These are phyloP conservation scores for Papilio polyxenes DNA, from an alignment of 1,140 invertebrate genomes.

Conservation along the genomic window DNA sequence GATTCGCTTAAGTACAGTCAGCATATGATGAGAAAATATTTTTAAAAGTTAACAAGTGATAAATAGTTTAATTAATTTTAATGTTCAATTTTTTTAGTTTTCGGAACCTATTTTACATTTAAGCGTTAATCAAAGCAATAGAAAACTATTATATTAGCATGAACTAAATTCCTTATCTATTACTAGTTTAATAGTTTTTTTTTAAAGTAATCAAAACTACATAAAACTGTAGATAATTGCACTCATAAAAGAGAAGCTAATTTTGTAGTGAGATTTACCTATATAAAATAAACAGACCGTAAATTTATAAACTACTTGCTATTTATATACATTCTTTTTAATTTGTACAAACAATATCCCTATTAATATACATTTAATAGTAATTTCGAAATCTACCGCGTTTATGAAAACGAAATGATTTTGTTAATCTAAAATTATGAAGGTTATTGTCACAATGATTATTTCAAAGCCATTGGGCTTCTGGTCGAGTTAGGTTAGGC, in stretches of 20 bases:
- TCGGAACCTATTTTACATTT: not conserved
- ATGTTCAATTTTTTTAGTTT: not conserved
- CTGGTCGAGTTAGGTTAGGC: too few relatives aligned
- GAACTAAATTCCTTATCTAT: not conserved
- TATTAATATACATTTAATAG: too few relatives aligned
- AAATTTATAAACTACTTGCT: too few relatives aligned
- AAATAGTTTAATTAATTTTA: not conserved
- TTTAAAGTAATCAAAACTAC: not conserved
- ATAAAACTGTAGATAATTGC: not conserved
- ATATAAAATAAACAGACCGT: too few relatives aligned
- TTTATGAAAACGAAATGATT: too few relatives aligned
- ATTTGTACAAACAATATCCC: too few relatives aligned
- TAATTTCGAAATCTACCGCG: too few relatives aligned
- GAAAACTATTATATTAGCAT: not conserved
- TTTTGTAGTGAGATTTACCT: too few relatives aligned
- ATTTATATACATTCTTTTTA: too few relatives aligned
- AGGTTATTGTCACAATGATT: not conserved
- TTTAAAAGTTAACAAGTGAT: not conserved
- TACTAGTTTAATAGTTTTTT: not conserved
- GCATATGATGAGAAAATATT: constrained; percentile 37
- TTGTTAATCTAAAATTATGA: not conserved
- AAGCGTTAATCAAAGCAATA: not conserved
- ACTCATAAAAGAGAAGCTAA: not conserved
- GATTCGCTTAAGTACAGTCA: constrained; percentile 45
- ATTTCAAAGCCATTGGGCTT: not conserved